Base-by-base conservation (phyloP, 1,140 invertebrate species). In the Daktulosphaira vitifoliae region DNA sequence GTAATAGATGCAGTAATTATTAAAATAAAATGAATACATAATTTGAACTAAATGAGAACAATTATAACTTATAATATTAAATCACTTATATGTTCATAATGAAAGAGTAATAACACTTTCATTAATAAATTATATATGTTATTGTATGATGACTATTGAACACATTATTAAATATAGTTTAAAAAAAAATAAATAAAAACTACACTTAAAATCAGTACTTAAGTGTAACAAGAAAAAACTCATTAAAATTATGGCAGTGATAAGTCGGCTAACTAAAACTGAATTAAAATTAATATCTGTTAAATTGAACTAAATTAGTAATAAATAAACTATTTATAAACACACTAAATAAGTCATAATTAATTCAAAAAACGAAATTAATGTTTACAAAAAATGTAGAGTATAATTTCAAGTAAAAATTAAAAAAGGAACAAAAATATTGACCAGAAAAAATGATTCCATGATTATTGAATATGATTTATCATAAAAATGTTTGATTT, bases 281-380 rank as follows among this genome's bases (percentile, higher is more conserved):
- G 23, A 39, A 25, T 62, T 33, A 48, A 62, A 62, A 46, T 46
- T 44, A 59, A 59, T 44, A 23, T 39, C n/a, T 59, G 26, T 15
- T 33, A 33, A 62, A 62, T 62, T 62, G 56, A 48, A 62, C 56
- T 46, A 62, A 62, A 56, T n/a, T n/a, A n/a, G n/a, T n/a, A n/a
- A 26, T 39, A 62, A 54, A 56, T 42, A 48, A 46, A 15, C n/a
- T 29, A 16, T 11, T 46, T 29, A 48, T 46, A 26, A 44, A 62
- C 42, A 62, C 13, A 62, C 42, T 62, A 62, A 22, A 44, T 33
- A 33, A 59, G 39, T 46, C 20, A 29, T 18, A 48, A 62, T 62
- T 62, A 46, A 46, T 29, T 62, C 54, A 62, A 62, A 44, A 62
- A 29, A 25, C 25, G 25, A 62, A 62, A 62, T 62, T 62, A 62